Evolutionary conservation across 2,888 invertebrate genomes (phyloP).

Genomic region (Syrphus vitripennis): DNA sequence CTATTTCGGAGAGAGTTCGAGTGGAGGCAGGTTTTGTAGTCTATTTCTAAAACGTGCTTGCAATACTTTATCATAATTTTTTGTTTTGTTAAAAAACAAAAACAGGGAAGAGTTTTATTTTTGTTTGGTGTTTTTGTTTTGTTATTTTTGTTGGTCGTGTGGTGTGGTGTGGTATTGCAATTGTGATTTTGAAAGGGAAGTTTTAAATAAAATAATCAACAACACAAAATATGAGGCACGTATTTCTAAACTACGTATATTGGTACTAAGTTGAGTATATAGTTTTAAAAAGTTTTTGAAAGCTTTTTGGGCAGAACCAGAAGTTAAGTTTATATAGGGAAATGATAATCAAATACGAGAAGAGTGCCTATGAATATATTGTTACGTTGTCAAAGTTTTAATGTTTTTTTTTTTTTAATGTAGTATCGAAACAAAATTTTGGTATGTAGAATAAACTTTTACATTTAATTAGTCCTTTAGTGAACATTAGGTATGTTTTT

Average conservation of each 20-base stretch:
- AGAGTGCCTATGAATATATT: too few relatives aligned
- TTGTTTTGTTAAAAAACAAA: neutral
- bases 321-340: neutral
- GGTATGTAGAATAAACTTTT: neutral
- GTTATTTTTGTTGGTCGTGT: too few relatives aligned
- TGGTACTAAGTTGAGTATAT: neutral
- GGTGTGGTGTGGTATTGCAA: neutral
- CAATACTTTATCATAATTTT: constrained; percentile 8
- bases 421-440: neutral
- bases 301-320: neutral
- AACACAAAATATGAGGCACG: constrained; percentile 10
- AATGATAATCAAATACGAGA: neutral
- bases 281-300: neutral
- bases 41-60: constrained; percentile 38
- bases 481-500: too few relatives aligned
- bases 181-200: neutral
- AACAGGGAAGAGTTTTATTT: neutral
- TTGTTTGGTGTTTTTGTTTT: constrained; percentile 3
- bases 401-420: neutral
- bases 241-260: neutral
- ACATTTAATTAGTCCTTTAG: neutral
- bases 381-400: neutral
- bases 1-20: constrained; percentile 6
- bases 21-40: neutral
- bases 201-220: neutral